A percentile compares a stretch with the other conserved stretches of the same genome.
Evolutionary conservation across 2,797 vertebrate genomes (phyloP).

Genomic region (Merluccius polli): DNA sequence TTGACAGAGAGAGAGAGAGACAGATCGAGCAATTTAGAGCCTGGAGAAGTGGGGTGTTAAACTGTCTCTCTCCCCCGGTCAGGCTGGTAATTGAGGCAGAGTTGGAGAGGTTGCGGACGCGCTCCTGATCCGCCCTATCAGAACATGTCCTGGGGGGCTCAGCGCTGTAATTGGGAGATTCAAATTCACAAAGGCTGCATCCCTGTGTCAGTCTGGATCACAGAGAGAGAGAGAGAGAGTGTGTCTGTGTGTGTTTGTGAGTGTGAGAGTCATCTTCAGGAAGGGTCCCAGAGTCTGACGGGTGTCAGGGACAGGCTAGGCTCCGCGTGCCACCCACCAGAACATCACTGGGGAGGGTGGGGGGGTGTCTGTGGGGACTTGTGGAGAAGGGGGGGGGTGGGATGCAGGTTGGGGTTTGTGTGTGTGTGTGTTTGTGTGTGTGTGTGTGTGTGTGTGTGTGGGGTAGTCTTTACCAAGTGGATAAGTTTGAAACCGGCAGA

Average conservation of each 20-base stretch:
- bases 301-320: not conserved
- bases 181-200: slow-evolving; percentile 48
- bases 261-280: not conserved
- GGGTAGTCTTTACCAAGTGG: not conserved
- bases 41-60: slow-evolving; percentile 50
- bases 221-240: slow-evolving; percentile 14
- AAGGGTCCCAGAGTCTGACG: not conserved
- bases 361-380: not conserved
- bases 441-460: not conserved
- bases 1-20: not conserved
- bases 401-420: not conserved
- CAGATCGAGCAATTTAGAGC: slow-evolving; percentile 20
- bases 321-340: not conserved
- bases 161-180: slow-evolving; percentile 61
- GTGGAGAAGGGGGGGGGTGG: not conserved
- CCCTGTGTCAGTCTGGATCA: slow-evolving; percentile 35
- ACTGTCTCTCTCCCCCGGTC: slow-evolving; percentile 46
- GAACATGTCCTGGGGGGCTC: slow-evolving; percentile 53
- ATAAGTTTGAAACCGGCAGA: not conserved
- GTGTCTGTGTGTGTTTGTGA: no score
- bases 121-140: slow-evolving; percentile 64
- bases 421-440: not conserved
- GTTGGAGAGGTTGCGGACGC: slow-evolving; percentile 58
- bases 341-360: not conserved
- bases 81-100: slow-evolving; percentile 59